Evolutionary conservation across 2,888 invertebrate species (phyloP), one percentile per base, ranked within the genome.

Genomic region (Lithophane socia): DNA sequence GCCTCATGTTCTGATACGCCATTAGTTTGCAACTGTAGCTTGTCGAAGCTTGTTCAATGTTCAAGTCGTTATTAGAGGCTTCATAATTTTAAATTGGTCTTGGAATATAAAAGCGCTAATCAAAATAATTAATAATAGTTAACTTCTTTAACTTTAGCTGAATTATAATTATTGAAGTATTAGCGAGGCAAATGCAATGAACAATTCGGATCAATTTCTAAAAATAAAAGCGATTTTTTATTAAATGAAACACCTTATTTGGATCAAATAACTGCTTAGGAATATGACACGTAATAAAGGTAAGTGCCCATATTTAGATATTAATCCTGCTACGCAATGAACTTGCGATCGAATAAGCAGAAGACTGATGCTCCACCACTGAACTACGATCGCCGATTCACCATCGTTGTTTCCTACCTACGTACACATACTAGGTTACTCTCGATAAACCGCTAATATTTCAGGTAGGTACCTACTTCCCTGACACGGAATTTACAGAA

Each of bases 11-110:
- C 3, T 37, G 37, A 37, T 2, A 2, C 37, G 37, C 37, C 37
- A 37, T 37, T 37, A 37, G 37, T 37, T 37, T 37, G 37, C 4
- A 37, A 37, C 37, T 37, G n/a, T 16, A 18, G 7, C 18, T 65
- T 24, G 3, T 37, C 37, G 37, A 3, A 37, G 37, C 37, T 37
- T 37, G 37, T 37, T 29, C 29, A 29, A 29, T 29, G 29, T 29
- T 29, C 29, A 29, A 29, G 0, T 29, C 29, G 29, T 29, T 29
- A 29, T 29, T 29, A 29, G 29, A 29, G 29, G 21, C 9, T 5
- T 16, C 44, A 16, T 44, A 47, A 71, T 63, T 2, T 37, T 18
- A 29, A 29, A 76, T 76, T 76, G 21, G 10, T 77, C 37, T 63
- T 54, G 44, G 18, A 77, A 54, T 54, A 21, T 72, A 44, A 47